Evolutionary conservation across 2,113 vertebrate genomes (phyloP), one percentile per base, ranked within the genome.

Genomic region (Xenopus laevis): DNA sequence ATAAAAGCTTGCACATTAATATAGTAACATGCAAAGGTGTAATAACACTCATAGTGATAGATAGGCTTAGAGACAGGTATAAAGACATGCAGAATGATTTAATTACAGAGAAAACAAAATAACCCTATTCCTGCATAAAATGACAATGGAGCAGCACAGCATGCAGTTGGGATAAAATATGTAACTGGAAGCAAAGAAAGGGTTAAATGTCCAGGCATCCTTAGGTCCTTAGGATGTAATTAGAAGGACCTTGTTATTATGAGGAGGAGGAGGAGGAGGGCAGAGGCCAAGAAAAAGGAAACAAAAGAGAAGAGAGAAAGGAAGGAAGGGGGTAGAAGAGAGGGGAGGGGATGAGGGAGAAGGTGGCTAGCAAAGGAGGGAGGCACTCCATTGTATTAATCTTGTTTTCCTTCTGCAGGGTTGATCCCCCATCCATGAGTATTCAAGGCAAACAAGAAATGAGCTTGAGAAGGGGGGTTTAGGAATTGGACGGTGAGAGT

Each of bases 181-280:
- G 33, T 40, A 40, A 40, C 33, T 40, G 33, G 33, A 40, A 40
- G 33, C 33, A 40, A 2, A 40, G 73, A 45, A 76, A 63, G 65
- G 73, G 65, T 76, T 76, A 76, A 76, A 45, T 53, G 47, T 20
- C 45, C 60, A 69, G 27, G 46, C 57, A 69, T 68, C 66, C 66
- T 69, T 68, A 76, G 73, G 73, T 68, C 73, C 73, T 76, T 68
- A 76, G 73, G 73, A 76, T 76, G 58, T 76, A 76, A 76, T 76
- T 76, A 76, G 73, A 76, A 66, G 58, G 73, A 76, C 73, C 73
- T 76, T 76, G 66, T 76, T 76, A 76, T 69, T 69, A 69, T 69
- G 58, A 69, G 66, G 73, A 68, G 58, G 45, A 47, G 58, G 45
- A 47, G 64, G 72, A 65, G 72, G 66, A 58, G 73, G 73, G 66